phyloP scores from a whole-genome alignment of 2,113 vertebrate species.

The Neogale vison region DNA sequence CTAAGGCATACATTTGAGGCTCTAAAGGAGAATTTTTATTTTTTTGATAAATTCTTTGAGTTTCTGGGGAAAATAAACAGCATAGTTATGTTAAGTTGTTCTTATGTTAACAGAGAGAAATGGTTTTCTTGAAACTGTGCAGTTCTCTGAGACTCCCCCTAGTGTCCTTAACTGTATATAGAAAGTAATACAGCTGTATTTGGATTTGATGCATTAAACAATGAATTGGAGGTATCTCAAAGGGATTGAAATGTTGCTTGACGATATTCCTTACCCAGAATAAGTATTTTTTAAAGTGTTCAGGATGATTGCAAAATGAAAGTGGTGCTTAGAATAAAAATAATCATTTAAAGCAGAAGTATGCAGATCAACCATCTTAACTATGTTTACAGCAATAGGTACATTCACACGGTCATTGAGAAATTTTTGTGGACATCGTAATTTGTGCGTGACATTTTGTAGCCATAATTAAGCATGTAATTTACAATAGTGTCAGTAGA shows the following conservation, averaged over 20 bases:
- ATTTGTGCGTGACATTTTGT: neutral
- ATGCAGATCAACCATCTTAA: neutral
- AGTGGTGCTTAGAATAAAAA: neutral
- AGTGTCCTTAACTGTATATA: neutral
- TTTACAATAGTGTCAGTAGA: neutral
- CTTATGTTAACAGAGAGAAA: neutral
- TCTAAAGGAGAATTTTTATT: neutral
- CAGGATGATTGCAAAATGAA: neutral
- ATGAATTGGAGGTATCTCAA: neutral
- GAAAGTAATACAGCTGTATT: neutral
- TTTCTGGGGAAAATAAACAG: neutral
- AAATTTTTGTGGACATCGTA: neutral
- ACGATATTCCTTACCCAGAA: neutral
- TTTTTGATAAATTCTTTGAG: neutral
- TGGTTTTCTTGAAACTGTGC: neutral
- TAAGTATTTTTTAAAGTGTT: neutral
- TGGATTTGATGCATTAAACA: neutral
- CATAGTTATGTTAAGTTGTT: neutral
- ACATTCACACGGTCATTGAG: neutral
- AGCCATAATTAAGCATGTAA: neutral
- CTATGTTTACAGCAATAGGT: neutral
- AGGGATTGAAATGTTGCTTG: neutral
- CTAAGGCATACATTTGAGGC: neutral
- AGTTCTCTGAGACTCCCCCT: slow-evolving; percentile 48
- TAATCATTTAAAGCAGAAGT: neutral